Evolutionary conservation across 1,140 invertebrate genomes (phyloP), one percentile per base, ranked within the genome.

Genomic region (Anastatus disparis): DNA sequence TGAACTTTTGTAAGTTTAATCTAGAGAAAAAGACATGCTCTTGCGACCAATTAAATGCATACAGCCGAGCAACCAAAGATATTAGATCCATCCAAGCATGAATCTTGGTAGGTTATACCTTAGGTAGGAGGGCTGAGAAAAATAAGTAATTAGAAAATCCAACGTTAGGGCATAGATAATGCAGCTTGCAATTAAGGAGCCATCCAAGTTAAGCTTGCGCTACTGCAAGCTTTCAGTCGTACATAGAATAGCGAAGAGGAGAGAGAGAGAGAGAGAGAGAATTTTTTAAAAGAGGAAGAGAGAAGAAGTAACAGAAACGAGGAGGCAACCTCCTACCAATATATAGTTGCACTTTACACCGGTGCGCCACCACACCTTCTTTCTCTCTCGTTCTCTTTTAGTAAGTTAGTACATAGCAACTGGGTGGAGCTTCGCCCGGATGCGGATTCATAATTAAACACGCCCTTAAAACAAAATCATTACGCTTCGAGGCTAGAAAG

Each of bases 381-480:
- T 24, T 24, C 24, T 15, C 53, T 31, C 59, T 17, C 38, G 27
- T 9, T n/a, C n/a, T n/a, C n/a, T n/a, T n/a, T n/a, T n/a, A n/a
- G n/a, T n/a, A n/a, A n/a, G n/a, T n/a, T n/a, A n/a, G n/a, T n/a
- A n/a, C n/a, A n/a, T 10, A 15, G 29, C 20, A 20, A 9, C 15
- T 79, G 81, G 85, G 85, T 85, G 85, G 84, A 86, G 85, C 84
- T 70, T 84, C 81, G 79, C 73, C 80, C 80, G 80, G 83, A 83
- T 83, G 81, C 82, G 82, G 83, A 86, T 85, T 85, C 82, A 85
- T 85, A 85, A 86, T 86, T 85, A 86, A 86, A 85, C 85, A 85
- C 84, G 85, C 85, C 85, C 85, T 85, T 86, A 84, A 84, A 85
- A 85, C 84, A 84, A 85, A 86, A 86, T 86, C 85, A 86, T 85